phyloP scores from a whole-genome alignment of 2,797 vertebrate genomes.

The Gymnothorax javanicus region DNA sequence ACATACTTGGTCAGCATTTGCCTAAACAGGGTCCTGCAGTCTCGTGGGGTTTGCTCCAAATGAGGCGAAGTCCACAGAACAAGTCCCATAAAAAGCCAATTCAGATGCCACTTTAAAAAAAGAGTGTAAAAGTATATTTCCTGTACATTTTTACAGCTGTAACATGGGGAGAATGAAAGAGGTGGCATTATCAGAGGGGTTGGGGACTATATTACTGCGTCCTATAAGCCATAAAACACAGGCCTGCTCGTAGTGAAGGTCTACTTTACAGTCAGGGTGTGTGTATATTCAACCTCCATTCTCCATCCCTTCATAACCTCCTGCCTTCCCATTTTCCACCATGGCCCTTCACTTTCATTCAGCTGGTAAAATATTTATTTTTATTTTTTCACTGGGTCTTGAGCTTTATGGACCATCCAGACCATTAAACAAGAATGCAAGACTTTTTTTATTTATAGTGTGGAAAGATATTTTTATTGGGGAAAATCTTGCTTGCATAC shows the following conservation, averaged over 20 bases:
- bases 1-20: neutral
- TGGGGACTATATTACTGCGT: neutral
- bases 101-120: neutral
- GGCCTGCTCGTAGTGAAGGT: neutral
- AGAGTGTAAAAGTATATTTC: neutral
- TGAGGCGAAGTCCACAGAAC: neutral
- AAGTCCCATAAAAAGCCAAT: neutral
- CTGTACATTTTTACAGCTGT: neutral
- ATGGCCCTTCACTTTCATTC: neutral
- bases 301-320: neutral
- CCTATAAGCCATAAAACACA: neutral
- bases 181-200: neutral
- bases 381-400: neutral
- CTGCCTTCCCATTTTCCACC: too few species aligned
- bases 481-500: neutral
- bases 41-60: neutral
- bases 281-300: neutral
- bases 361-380: neutral
- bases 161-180: conserved; percentile 1
- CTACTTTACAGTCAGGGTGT: neutral
- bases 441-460: neutral
- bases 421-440: neutral
- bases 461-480: neutral
- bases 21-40: neutral
- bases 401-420: neutral